phyloP scores from a whole-genome alignment of 2,113 vertebrate species.

The Oceanites oceanicus region DNA sequence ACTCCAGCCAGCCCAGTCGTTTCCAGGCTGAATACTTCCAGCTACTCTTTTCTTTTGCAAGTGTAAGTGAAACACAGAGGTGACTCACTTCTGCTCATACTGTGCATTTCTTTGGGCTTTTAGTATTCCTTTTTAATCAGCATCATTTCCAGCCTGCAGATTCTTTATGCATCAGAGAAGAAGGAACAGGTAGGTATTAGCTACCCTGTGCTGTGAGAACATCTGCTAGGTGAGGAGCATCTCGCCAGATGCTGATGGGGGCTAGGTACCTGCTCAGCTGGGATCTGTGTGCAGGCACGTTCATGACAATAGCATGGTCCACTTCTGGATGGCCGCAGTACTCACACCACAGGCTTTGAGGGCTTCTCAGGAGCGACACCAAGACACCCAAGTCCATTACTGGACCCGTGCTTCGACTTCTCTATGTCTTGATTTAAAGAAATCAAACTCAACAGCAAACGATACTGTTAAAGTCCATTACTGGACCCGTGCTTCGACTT shows the following conservation, averaged over 20 bases:
- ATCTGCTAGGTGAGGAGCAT: neutral
- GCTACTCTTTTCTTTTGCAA: neutral
- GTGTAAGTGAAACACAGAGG: neutral
- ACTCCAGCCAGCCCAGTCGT: neutral
- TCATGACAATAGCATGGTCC: neutral
- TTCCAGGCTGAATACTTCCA: neutral
- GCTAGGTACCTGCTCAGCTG: neutral
- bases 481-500: too few relatives aligned
- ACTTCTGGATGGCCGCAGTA: neutral
- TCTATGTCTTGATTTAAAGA: neutral
- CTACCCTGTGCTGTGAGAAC: neutral
- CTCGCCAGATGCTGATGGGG: neutral
- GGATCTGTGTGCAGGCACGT: neutral
- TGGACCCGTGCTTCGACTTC: rapidly evolving
- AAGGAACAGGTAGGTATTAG: neutral
- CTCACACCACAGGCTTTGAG: neutral
- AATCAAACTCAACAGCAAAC: too few relatives aligned
- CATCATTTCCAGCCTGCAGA: neutral
- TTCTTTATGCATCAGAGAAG: neutral
- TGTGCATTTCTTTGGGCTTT: neutral
- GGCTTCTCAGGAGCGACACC: neutral
- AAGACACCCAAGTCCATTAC: neutral
- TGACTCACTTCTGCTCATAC: neutral
- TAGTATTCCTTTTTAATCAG: neutral
- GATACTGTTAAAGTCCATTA: too few relatives aligned